Percentiles rank a stretch among this genome's conserved stretches.
Evolutionary conservation across 2,113 vertebrate genomes (phyloP).

Genomic region (Sitta europaea): DNA sequence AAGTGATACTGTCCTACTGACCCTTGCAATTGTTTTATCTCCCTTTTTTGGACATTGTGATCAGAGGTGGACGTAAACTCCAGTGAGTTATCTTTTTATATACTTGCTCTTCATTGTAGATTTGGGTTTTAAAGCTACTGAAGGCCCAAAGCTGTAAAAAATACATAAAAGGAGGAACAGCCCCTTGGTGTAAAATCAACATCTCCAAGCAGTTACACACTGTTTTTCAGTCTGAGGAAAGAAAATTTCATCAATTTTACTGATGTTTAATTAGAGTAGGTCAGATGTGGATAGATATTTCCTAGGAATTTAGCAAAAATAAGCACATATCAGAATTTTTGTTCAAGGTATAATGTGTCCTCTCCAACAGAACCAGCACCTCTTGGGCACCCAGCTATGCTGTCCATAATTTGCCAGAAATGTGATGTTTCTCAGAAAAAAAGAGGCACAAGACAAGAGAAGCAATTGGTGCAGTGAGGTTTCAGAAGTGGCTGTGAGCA

Average conservation of each 20-base stretch:
- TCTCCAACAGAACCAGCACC: neutral
- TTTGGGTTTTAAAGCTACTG: neutral
- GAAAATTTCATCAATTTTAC: neutral
- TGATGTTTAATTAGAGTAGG: neutral
- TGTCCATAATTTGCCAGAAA: neutral
- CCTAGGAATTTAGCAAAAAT: neutral
- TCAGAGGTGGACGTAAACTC: neutral
- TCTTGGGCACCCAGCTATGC: neutral
- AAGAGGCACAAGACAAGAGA: rapidly evolving
- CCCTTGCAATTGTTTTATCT: neutral
- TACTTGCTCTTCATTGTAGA: neutral
- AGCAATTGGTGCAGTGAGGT: neutral
- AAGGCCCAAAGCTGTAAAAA: neutral
- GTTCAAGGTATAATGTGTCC: neutral
- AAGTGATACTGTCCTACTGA: neutral
- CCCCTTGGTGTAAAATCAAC: neutral
- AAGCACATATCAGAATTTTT: neutral
- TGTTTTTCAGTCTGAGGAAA: neutral
- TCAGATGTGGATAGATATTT: neutral
- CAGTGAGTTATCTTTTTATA: neutral
- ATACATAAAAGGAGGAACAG: neutral
- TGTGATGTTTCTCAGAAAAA: neutral
- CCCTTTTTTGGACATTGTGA: neutral
- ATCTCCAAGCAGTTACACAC: neutral
- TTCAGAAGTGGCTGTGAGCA: neutral